Evolutionary conservation across 37 sponge, comb jelly and placozoan species (phyloP), one percentile per base, ranked within the genome.

Genomic region (Theonella swinhoei): DNA sequence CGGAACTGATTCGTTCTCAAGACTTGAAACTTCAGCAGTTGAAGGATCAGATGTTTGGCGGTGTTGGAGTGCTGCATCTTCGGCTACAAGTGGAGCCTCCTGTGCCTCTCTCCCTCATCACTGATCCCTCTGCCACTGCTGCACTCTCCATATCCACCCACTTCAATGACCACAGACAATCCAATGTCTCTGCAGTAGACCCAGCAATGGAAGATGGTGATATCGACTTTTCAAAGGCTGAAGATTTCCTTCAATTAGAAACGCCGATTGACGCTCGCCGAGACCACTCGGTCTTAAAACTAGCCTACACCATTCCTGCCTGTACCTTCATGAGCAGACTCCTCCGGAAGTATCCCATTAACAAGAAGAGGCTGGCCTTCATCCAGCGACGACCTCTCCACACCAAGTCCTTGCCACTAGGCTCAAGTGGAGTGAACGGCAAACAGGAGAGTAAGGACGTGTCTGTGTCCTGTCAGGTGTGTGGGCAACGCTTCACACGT

Each of bases 191-290:
- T 33, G 34, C 1, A 30, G 11, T 9, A 62, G 17, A 36, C 23
- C 28, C 5, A 11, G 2, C 70, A 0, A 0, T 40, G 37, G 30
- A 31, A 4, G 67, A 66, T 9, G 68, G 35, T 20, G 88, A 87
- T 25, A 65, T 87, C 22, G 88, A 87, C 66, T 87, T 87, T 75
- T 78, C 88, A 3, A 74, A 68, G 29, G 81, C 74, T 3, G 88
- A 87, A 40, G 80, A 80, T 38, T 80, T 87, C 29, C 47, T 87
- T 3, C 80, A 72, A 31, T 68, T 87, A 0, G 88, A 87, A 62
- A 77, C 88, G 23, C 74, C 80, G n/a, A 87, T 87, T 23, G 88
- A 87, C 61, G 88, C 81, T 37, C 62, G 74, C 34, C 80, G 72
- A 31, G 88, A 87, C 41, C 81, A 87, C 62, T 68, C 64, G 41